Conservation (phyloP, 1,140 invertebrate genomes). For the Drosophila ficusphila region DNA sequence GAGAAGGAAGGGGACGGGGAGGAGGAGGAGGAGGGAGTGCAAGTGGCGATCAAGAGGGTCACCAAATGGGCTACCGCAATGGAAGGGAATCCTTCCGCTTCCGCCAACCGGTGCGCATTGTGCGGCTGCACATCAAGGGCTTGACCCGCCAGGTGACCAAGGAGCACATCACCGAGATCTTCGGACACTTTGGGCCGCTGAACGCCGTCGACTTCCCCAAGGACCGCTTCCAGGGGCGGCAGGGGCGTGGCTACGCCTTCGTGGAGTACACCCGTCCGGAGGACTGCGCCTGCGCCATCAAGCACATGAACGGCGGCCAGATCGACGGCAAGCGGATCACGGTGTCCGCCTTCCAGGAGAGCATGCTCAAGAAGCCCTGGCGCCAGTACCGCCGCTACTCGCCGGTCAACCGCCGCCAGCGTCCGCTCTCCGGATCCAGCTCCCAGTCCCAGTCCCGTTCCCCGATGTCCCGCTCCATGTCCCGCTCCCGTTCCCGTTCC, state of each 20-base stretch:
- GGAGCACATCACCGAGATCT: conserved; percentile 54
- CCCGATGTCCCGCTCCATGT: not conserved
- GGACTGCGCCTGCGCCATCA: conserved; percentile 50
- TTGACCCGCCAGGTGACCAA: conserved; percentile 54
- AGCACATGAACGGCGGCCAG: conserved; percentile 57
- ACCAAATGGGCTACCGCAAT: not conserved
- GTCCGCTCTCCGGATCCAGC: not conserved
- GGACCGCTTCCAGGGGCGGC: conserved; percentile 7
- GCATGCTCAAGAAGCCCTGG: conserved; percentile 35
- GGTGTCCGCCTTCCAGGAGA: conserved; percentile 46
- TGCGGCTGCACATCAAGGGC: conserved; percentile 58
- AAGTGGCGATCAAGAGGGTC: not conserved
- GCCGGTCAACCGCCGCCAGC: conserved; percentile 12
- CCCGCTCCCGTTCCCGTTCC: not conserved
- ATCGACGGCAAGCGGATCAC: conserved; percentile 50
- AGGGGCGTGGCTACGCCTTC: conserved; percentile 58
- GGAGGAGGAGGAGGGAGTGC: not conserved
- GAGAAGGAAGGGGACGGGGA: not conserved
- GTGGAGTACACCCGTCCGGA: conserved; percentile 44
- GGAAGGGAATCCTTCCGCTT: not conserved
- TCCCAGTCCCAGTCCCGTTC: not conserved
- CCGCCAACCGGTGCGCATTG: not conserved
- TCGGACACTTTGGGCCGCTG: conserved; percentile 47
- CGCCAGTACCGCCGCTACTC: conserved; percentile 47
- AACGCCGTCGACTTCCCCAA: conserved; percentile 58